Conservation (phyloP, 2,797 vertebrate species). For the Acrossocheilus fasciatus region DNA sequence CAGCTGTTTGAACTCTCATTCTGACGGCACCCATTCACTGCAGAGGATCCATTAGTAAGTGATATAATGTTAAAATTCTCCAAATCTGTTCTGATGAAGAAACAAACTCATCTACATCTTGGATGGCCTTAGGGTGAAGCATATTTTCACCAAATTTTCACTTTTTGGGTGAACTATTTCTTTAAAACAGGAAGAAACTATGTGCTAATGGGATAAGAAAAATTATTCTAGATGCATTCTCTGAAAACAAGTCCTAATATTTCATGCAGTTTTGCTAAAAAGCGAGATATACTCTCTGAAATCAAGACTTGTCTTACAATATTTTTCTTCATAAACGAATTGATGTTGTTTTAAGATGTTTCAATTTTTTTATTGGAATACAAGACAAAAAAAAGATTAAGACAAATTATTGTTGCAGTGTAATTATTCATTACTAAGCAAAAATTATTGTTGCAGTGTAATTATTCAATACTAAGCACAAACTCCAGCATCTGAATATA, state of each 20-base stretch:
- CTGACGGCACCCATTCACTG: not conserved
- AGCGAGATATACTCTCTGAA: not conserved
- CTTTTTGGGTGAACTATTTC: not conserved
- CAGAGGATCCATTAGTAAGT: not conserved
- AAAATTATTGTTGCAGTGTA: not conserved
- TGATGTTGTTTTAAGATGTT: not conserved
- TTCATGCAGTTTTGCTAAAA: not conserved
- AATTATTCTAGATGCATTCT: not conserved
- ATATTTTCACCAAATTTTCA: too few relatives aligned
- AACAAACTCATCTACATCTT: not conserved
- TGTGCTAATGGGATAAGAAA: not conserved
- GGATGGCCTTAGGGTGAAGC: too few relatives aligned
- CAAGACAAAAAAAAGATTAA: not conserved
- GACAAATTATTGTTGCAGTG: not conserved
- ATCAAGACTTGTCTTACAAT: not conserved
- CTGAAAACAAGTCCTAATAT: not conserved
- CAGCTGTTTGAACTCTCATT: not conserved
- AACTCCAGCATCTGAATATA: not conserved
- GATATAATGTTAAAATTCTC: not conserved
- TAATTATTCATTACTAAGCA: not conserved
- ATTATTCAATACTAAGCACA: not conserved
- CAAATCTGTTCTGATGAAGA: not conserved
- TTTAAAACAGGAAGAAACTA: not conserved
- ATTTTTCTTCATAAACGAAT: not conserved
- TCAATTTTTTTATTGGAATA: not conserved